phyloP scores from a whole-genome alignment of 2,113 vertebrate species.

The Eptatretus burgeri region DNA sequence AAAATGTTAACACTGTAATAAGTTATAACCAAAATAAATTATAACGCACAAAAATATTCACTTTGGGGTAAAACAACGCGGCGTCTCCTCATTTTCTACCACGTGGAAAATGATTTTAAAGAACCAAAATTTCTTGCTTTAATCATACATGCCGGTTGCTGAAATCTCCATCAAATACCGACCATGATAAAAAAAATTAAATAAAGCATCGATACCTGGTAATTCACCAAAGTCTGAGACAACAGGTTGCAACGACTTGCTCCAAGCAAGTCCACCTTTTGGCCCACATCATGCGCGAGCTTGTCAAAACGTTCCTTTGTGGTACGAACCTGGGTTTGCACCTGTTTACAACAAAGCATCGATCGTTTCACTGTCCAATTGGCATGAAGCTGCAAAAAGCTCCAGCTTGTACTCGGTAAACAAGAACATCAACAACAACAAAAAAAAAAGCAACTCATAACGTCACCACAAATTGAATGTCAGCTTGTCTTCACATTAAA shows the following conservation, averaged over 20 bases:
- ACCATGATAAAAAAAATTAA: too few species aligned
- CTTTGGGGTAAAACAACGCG: too few species aligned
- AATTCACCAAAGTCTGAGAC: slow-evolving; percentile 62
- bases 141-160: too few species aligned
- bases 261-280: slow-evolving; percentile 83
- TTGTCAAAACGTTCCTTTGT: slow-evolving; percentile 74
- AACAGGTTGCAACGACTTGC: slow-evolving; percentile 95
- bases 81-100: too few species aligned
- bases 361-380: background rate
- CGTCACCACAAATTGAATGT: background rate
- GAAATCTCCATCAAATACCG: too few species aligned
- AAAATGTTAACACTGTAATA: too few species aligned
- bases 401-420: background rate
- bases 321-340: slow-evolving; percentile 68
- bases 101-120: too few species aligned
- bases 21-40: too few species aligned
- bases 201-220: slow-evolving; percentile 32
- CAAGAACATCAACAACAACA: background rate
- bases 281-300: slow-evolving; percentile 81
- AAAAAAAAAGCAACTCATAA: background rate
- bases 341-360: slow-evolving; percentile 18
- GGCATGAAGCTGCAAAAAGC: too few species aligned
- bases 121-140: too few species aligned
- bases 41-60: too few species aligned
- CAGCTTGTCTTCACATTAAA: too few species aligned